Percentiles rank a stretch among this genome's conserved stretches.
Conservation (phyloP, 2,113 vertebrate species). For the Chamaetylas fuelleborni region DNA sequence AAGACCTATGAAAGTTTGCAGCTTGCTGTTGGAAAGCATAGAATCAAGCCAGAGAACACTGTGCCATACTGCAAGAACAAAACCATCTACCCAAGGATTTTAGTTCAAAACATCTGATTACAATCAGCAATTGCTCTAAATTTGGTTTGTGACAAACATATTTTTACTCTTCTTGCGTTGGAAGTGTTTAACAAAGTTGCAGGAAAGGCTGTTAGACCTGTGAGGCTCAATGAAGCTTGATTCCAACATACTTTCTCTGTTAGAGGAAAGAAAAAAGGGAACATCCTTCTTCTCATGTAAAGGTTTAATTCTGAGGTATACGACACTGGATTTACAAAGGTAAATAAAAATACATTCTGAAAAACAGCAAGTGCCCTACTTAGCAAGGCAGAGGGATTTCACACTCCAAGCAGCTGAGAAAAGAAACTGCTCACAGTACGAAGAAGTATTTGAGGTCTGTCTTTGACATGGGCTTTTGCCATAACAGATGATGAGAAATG, state of each 20-base stretch:
- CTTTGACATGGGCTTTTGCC: background rate
- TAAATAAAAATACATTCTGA: background rate
- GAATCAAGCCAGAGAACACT: background rate
- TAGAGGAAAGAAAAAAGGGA: background rate
- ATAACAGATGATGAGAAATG: background rate
- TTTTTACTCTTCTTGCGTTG: background rate
- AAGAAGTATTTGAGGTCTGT: background rate
- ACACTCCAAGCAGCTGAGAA: background rate
- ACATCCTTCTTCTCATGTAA: background rate
- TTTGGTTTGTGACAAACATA: background rate
- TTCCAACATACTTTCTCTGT: background rate
- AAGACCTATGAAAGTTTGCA: background rate
- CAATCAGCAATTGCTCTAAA: background rate
- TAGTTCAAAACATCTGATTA: background rate
- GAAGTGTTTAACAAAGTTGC: background rate
- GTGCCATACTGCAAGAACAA: background rate
- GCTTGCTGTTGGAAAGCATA: background rate
- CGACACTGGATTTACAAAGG: background rate
- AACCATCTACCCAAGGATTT: background rate
- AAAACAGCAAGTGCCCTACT: background rate
- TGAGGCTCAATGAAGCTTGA: background rate
- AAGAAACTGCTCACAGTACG: background rate
- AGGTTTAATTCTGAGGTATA: slow-evolving; percentile 16
- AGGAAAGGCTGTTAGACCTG: background rate
- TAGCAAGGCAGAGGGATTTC: background rate